phyloP scores from a whole-genome alignment of 2,113 vertebrate genomes.

The Glareola pratincola region DNA sequence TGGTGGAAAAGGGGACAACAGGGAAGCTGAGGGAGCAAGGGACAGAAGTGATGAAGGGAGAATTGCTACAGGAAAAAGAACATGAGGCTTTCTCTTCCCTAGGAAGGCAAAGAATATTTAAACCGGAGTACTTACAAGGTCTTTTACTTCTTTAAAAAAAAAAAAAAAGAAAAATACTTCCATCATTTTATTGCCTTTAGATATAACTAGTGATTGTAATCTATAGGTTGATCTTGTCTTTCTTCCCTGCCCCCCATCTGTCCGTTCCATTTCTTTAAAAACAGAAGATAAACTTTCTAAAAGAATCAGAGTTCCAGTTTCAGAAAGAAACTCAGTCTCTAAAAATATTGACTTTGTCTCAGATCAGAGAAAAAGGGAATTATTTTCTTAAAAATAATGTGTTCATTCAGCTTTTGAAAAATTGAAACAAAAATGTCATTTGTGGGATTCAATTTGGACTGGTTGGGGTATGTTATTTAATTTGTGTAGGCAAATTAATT shows the following conservation, averaged over 20 bases:
- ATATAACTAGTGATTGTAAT: neutral
- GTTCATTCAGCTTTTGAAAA: neutral
- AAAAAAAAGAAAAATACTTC: too few relatives aligned
- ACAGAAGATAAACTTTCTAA: neutral
- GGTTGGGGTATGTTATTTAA: neutral
- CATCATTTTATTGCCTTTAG: neutral
- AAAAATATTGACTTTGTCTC: neutral
- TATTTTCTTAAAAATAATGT: neutral
- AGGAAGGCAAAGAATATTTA: neutral
- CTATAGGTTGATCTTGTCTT: neutral
- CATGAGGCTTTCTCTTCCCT: neutral
- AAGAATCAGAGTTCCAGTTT: neutral
- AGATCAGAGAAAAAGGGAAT: neutral
- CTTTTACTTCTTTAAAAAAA: neutral
- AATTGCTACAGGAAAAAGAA: neutral
- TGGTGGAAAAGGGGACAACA: neutral
- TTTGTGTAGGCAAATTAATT: neutral
- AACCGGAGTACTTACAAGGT: neutral
- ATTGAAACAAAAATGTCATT: neutral
- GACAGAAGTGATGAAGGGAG: neutral
- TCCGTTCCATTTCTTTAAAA: neutral
- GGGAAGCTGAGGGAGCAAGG: neutral
- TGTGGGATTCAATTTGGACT: neutral
- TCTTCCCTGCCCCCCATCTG: neutral
- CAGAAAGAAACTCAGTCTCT: neutral